Evolutionary conservation across 2,888 invertebrate genomes (phyloP).

Genomic region (Drosophila rubida): DNA sequence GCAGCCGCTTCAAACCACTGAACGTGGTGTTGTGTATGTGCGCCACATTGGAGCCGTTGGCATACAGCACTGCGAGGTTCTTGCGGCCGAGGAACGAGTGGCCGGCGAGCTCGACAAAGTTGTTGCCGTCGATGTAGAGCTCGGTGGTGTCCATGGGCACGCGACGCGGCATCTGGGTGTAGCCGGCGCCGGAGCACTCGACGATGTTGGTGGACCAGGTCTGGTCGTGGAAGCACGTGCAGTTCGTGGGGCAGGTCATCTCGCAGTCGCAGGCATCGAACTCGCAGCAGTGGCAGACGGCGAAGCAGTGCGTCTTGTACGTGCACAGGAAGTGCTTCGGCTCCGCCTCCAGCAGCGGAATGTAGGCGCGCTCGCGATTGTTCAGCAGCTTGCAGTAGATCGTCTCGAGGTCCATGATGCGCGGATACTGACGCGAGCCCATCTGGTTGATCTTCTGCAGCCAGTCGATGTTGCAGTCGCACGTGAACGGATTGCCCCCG

Average conservation of each 20-base stretch:
- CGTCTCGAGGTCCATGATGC: slow-evolving; percentile 94
- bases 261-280: slow-evolving; percentile 99
- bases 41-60: slow-evolving; percentile 94
- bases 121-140: slow-evolving; percentile 96
- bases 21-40: slow-evolving; percentile 95
- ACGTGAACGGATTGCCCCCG: slow-evolving; percentile 96
- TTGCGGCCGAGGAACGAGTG: slow-evolving; percentile 97
- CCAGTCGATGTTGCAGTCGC: slow-evolving; percentile 98
- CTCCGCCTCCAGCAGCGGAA: slow-evolving; percentile 94
- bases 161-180: slow-evolving; percentile 92
- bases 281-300: slow-evolving; percentile 97
- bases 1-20: slow-evolving; percentile 92
- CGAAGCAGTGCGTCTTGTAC: slow-evolving; percentile 97
- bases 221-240: slow-evolving; percentile 97
- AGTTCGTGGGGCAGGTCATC: slow-evolving; percentile 97
- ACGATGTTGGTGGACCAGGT: slow-evolving; percentile 97
- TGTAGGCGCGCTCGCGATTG: slow-evolving; percentile 92
- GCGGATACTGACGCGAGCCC: slow-evolving; percentile 93
- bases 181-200: slow-evolving; percentile 93
- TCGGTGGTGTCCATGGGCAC: slow-evolving; percentile 98
- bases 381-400: slow-evolving; percentile 95
- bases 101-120: slow-evolving; percentile 93
- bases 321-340: slow-evolving; percentile 96
- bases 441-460: slow-evolving; percentile 95
- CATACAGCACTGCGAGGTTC: slow-evolving; percentile 93